Conservation (phyloP, 2,113 vertebrate species). For the Nesogale talazaci region DNA sequence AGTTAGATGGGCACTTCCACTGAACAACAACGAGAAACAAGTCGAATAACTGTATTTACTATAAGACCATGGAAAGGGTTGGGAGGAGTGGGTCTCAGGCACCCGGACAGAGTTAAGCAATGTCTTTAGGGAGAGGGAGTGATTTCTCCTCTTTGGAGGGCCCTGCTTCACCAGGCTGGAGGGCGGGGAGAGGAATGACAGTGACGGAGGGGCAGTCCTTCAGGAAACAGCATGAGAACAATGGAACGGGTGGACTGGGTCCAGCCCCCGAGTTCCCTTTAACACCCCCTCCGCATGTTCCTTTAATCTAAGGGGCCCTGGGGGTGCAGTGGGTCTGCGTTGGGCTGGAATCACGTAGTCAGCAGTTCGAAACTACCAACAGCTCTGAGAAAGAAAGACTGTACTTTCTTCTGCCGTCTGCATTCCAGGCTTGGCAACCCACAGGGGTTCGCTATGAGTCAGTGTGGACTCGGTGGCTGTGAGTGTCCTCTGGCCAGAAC, state of each 20-base stretch:
- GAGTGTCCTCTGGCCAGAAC: not conserved
- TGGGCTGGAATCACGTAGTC: too few species aligned
- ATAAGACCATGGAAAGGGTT: not conserved
- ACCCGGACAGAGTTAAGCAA: not conserved
- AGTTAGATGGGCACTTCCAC: not conserved
- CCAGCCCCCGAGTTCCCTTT: not conserved
- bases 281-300: not conserved
- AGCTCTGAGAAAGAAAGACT: too few species aligned
- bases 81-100: not conserved
- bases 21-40: not conserved
- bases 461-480: too few species aligned
- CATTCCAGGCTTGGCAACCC: too few species aligned
- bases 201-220: not conserved
- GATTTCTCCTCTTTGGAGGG: not conserved
- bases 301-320: not conserved
- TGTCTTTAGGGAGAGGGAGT: not conserved
- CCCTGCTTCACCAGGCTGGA: fast-evolving
- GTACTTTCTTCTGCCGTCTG: too few species aligned
- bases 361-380: too few species aligned
- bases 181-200: not conserved
- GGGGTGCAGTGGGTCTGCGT: too few species aligned
- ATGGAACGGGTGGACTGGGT: fast-evolving
- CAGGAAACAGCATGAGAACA: not conserved
- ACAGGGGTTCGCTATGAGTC: too few species aligned
- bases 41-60: not conserved